Conservation (phyloP, 1,140 invertebrate genomes). For the Drosophila sucinea region DNA sequence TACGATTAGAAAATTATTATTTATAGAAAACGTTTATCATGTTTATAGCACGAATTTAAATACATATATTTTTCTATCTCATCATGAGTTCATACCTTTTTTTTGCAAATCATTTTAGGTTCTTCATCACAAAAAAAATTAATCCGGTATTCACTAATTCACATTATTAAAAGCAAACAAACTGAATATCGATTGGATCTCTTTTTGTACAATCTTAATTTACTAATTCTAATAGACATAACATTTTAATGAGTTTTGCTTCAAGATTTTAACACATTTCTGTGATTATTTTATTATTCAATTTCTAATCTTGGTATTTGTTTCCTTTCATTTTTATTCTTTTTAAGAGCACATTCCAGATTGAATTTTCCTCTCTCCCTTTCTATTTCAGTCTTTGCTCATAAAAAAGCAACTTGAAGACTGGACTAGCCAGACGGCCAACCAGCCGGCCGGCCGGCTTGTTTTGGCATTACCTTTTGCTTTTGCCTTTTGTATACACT, state of each 20-base stretch:
- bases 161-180: too few relatives aligned
- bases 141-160: background rate
- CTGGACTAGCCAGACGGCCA: too few relatives aligned
- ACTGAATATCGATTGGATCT: background rate
- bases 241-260: background rate
- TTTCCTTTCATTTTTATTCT: constrained; percentile 7
- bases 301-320: constrained; percentile 4
- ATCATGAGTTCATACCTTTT: too few relatives aligned
- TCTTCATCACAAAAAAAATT: too few relatives aligned
- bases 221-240: background rate
- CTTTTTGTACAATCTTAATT: background rate
- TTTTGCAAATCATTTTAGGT: too few relatives aligned
- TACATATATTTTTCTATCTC: too few relatives aligned
- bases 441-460: constrained; percentile 49
- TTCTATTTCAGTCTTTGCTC: background rate
- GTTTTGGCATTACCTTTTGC: background rate
- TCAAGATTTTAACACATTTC: constrained; percentile 3
- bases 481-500: constrained; percentile 1
- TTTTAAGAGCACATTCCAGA: constrained; percentile 11
- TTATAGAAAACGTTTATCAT: too few relatives aligned
- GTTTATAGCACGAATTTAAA: too few relatives aligned
- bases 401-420: constrained; percentile 40
- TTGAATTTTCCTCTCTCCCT: background rate
- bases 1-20: too few relatives aligned
- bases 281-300: constrained; percentile 5